Base-by-base conservation (phyloP, 2,888 invertebrate genomes). In the Gryllus longicercus region DNA sequence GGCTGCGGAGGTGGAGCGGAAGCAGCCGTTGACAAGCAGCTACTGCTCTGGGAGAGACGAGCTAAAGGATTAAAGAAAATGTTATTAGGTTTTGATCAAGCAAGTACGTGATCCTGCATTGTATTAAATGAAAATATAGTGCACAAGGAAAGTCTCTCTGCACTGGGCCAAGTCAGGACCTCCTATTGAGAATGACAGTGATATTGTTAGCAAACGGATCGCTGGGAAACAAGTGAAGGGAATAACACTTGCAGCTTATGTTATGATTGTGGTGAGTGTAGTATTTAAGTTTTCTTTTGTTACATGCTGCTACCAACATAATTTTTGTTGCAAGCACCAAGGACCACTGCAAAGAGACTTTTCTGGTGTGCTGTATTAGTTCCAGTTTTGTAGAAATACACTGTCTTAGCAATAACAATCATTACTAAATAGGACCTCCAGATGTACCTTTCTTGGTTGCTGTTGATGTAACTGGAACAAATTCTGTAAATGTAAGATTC, bases 11-110 rank as follows among this genome's bases (percentile, higher is more conserved):
- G 92, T 77, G 90, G 91, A 38, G 88, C 91, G 21, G 90, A 90
- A 63, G 92, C 90, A 18, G 93, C 94, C 85, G 92, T 92, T 83
- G 95, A 95, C 86, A 95, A 95, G 85, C 95, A 95, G 87, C 92
- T 94, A 79, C 93, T 94, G 82, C 92, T 95, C 79, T 97, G 97
- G 96, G 96, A 97, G 84, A 90, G 96, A 82, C 91, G 95, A 84
- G 91, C 93, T 78, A 90, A 94, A 85, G 92, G 94, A 0, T 89
- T 96, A 75, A 93, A 93, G 88, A 93, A 89, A 87, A 93, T 98
- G 90, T 91, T 95, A 74, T 88, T 93, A 51, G 97, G 97, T 77
- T 96, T 96, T 90, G 95, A 96, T 84, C 95, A 96, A 87, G 93
- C 95, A 16, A 90, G 91, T 92, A 85, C 88, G 11, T 63, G 18